These are phyloP conservation scores for Latrodectus hesperus DNA, from an alignment of 2,888 invertebrate species.

Conservation along the genomic window DNA sequence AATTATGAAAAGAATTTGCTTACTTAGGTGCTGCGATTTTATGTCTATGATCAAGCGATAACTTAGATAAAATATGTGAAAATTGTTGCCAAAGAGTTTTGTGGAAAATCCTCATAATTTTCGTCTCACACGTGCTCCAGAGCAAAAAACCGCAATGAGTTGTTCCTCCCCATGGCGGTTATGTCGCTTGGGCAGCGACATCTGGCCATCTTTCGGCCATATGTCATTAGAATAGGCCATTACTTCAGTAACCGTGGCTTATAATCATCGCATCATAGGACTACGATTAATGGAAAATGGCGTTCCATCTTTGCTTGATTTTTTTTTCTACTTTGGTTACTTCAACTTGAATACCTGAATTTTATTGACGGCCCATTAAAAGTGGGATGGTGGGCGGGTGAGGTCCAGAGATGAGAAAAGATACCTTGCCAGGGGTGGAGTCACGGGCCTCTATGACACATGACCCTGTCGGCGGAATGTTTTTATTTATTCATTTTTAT, in stretches of 20 bases:
- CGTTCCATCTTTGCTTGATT: slow-evolving; percentile 34
- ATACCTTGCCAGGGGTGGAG: slow-evolving; percentile 50
- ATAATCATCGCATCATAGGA: slow-evolving; percentile 63
- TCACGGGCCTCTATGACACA: slow-evolving; percentile 42
- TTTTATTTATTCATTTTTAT: slow-evolving; percentile 34
- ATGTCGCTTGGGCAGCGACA: slow-evolving; percentile 30
- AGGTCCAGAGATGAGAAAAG: slow-evolving; percentile 17
- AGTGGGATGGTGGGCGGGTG: slow-evolving; percentile 39
- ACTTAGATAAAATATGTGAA: too few species aligned
- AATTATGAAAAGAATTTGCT: too few species aligned
- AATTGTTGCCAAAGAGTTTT: too few species aligned
- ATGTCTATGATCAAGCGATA: too few species aligned
- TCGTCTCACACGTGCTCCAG: neutral
- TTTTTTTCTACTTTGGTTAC: neutral
- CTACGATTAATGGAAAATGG: slow-evolving; percentile 63
- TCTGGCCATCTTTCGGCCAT: slow-evolving; percentile 21
- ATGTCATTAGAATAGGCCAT: slow-evolving; percentile 62
- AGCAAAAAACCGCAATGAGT: slow-evolving; percentile 17
- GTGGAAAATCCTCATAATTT: too few species aligned
- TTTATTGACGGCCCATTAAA: slow-evolving; percentile 50
- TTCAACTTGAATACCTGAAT: slow-evolving; percentile 57
- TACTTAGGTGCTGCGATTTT: too few species aligned
- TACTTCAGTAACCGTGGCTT: slow-evolving; percentile 41
- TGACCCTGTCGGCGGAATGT: neutral
- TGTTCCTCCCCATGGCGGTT: slow-evolving; percentile 6